Conservation (phyloP, 2,113 vertebrate species). For the Channa argus region DNA sequence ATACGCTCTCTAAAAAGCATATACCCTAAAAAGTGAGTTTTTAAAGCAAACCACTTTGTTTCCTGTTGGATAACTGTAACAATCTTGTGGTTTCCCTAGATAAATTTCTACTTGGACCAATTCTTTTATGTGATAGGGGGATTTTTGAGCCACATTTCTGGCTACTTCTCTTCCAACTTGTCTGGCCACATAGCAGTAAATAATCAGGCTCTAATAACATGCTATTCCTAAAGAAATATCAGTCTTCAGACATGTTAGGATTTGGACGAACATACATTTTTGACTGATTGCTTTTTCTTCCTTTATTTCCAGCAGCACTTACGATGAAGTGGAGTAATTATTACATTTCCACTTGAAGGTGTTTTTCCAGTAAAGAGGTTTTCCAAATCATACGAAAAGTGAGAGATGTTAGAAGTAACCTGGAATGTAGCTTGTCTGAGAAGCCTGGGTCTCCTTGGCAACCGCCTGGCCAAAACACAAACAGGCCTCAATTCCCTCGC, state of each 20-base stretch:
- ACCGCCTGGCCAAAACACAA: conserved; percentile 77
- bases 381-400: conserved; percentile 35
- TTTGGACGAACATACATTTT: background rate
- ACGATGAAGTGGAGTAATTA: background rate
- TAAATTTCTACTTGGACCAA: conserved; percentile 40
- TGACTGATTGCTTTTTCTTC: background rate
- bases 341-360: background rate
- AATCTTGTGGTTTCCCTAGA: conserved; percentile 44
- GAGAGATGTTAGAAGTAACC: conserved; percentile 68
- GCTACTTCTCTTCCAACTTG: background rate
- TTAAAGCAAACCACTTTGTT: conserved; percentile 9
- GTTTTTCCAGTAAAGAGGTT: conserved; percentile 1
- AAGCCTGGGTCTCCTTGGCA: conserved; percentile 72
- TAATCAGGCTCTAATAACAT: conserved; percentile 57
- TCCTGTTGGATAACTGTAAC: conserved; percentile 29
- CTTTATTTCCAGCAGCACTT: background rate
- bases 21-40: too few relatives aligned
- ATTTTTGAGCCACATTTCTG: conserved; percentile 52
- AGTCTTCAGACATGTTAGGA: conserved; percentile 30
- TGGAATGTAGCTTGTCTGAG: conserved; percentile 73
- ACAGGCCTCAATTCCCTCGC: conserved; percentile 68
- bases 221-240: conserved; percentile 27
- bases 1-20: too few relatives aligned
- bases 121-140: conserved; percentile 45
- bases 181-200: conserved; percentile 26